Percentiles rank a stretch among this genome's conserved stretches.
These are phyloP conservation scores for Xylocampa areola DNA, from an alignment of 2,888 invertebrate genomes.

Conservation along the genomic window DNA sequence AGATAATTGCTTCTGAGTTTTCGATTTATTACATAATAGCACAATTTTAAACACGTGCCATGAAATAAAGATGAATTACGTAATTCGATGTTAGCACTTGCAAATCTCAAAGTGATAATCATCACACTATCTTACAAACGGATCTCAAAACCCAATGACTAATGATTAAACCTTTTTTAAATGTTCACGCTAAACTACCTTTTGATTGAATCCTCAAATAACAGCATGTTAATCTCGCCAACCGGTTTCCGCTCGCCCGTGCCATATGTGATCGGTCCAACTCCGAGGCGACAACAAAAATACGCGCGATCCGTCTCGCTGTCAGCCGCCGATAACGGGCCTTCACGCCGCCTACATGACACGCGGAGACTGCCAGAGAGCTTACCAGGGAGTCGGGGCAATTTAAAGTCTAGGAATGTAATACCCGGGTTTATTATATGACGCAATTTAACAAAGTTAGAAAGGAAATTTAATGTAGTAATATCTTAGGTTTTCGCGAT, in stretches of 20 bases:
- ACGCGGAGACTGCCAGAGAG: constrained; percentile 3
- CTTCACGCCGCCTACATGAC: constrained; percentile 39
- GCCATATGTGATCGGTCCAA: constrained; percentile 18
- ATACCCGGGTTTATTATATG: too few relatives aligned
- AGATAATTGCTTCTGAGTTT: too few relatives aligned
- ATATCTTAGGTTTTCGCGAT: too few relatives aligned
- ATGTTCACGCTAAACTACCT: neutral
- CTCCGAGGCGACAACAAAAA: constrained; percentile 62
- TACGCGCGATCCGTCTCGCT: constrained; percentile 67
- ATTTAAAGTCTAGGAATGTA: too few relatives aligned
- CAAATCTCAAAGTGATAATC: too few relatives aligned
- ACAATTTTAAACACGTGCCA: too few relatives aligned
- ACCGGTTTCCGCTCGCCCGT: constrained; percentile 20
- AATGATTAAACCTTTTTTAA: neutral
- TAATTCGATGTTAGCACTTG: too few relatives aligned
- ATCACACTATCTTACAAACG: neutral
- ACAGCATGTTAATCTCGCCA: constrained; percentile 10
- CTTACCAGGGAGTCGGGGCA: constrained; percentile 5
- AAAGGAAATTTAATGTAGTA: too few relatives aligned
- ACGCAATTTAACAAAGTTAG: too few relatives aligned
- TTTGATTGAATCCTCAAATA: constrained; percentile 7
- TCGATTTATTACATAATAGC: too few relatives aligned
- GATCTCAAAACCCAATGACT: neutral
- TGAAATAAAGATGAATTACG: too few relatives aligned
- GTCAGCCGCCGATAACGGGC: constrained; percentile 68